Evolutionary conservation across 2,888 invertebrate genomes (phyloP).

Genomic region (Ornithoptera priamus): DNA sequence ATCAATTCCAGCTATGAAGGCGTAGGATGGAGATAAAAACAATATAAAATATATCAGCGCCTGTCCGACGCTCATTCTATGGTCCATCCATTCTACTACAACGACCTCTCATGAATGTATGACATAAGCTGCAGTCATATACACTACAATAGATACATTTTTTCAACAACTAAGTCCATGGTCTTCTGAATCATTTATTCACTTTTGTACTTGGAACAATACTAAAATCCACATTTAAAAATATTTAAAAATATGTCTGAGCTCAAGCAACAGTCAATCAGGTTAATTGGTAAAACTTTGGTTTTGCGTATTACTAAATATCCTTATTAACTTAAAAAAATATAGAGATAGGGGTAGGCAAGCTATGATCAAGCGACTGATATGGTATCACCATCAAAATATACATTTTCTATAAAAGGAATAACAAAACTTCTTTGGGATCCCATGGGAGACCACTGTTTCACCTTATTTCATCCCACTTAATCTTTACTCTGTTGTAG

Average conservation of each 20-base stretch:
- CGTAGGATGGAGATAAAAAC: conserved; percentile 54
- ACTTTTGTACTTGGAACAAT: background rate
- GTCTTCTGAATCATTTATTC: background rate
- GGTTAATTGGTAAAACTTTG: background rate
- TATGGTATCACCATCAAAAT: too few relatives aligned
- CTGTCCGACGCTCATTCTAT: conserved; percentile 72
- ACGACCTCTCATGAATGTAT: conserved; percentile 54
- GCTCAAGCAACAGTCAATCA: too few relatives aligned
- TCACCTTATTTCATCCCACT: too few relatives aligned
- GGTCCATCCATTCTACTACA: conserved; percentile 74
- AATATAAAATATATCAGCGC: conserved; percentile 65
- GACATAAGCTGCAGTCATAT: background rate
- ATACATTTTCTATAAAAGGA: too few relatives aligned
- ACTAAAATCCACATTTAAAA: background rate
- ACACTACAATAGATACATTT: background rate
- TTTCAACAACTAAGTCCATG: background rate
- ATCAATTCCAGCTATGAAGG: conserved; percentile 69
- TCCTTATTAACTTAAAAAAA: too few relatives aligned
- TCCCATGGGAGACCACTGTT: too few relatives aligned
- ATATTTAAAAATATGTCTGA: background rate
- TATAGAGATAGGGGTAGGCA: too few relatives aligned
- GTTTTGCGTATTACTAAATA: background rate
- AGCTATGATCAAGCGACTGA: too few relatives aligned
- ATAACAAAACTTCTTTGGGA: too few relatives aligned
- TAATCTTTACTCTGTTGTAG: too few relatives aligned